Evolutionary conservation across 2,797 vertebrate species (phyloP).

Genomic region (Chanos chanos): DNA sequence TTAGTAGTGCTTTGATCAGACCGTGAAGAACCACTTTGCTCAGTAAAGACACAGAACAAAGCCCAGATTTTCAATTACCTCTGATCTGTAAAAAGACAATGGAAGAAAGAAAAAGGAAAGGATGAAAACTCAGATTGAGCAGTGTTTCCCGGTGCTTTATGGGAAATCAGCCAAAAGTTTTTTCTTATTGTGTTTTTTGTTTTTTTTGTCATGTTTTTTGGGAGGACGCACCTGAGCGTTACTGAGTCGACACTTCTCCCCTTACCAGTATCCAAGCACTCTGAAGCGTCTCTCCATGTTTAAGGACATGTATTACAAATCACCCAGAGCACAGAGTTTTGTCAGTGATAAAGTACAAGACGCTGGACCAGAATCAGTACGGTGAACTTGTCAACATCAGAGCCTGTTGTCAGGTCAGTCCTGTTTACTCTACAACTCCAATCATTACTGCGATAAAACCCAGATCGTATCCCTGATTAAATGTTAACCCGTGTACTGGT

Average conservation of each 20-base stretch:
- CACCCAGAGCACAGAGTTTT: background rate
- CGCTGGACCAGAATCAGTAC: conserved; percentile 1
- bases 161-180: background rate
- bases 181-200: too few relatives aligned
- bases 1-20: too few relatives aligned
- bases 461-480: conserved; percentile 36
- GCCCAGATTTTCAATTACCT: conserved; percentile 16
- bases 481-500: conserved; percentile 9
- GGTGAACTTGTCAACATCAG: background rate
- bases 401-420: conserved; percentile 2
- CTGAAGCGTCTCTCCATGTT: background rate
- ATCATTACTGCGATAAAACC: conserved; percentile 23
- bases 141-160: conserved; percentile 3
- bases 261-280: background rate
- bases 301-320: conserved; percentile 6
- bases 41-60: conserved; percentile 19
- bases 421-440: conserved; percentile 13
- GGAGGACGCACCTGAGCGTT: too few relatives aligned
- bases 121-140: conserved; percentile 26
- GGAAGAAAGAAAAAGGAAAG: conserved; percentile 5
- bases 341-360: conserved; percentile 21
- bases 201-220: conserved; percentile 6
- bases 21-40: conserved; percentile 1
- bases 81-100: conserved; percentile 15
- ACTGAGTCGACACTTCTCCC: too few relatives aligned